Base-by-base conservation (phyloP, 2,113 vertebrate genomes). In the Leucoraja erinaceus region DNA sequence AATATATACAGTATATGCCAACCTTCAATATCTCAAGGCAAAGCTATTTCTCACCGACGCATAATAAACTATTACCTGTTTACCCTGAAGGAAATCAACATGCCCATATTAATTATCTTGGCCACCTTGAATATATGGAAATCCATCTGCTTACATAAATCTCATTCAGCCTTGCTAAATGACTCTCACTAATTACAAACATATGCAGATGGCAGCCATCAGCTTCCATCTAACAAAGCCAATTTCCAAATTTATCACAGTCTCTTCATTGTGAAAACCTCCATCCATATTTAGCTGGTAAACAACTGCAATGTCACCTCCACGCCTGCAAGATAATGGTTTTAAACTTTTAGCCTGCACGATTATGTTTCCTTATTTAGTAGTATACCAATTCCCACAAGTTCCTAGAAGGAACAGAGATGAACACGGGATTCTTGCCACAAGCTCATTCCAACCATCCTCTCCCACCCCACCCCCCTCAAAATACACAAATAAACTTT, bases 151-250 rank as follows among this genome's bases (percentile, higher is more conserved):
- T 72, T 28, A 74, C 47, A 91, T 20, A 74, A 33, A 91, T 91
- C 66, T 72, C 63, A 54, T 25, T 22, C 90, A 91, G 90, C 9
- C 38, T 33, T 72, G 90, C 33, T 12, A 91, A 91, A 91, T 47
- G 90, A 91, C 22, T 91, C 66, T 91, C 90, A 54, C 90, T 91
- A 72, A 91, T 91, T 91, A 33, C 90, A 54, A 72, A 28, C 66
- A 91, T 74, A 74, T 54, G 33, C 90, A 91, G 90, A 72, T 74
- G 90, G 31, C 33, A 54, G 66, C 38, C 33, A 47, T 91, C 20
- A 74, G 38, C 22, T 74, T 91, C 18, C 9, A 28, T 12, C 10
- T 14, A 38, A 91, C 18, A 38, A 12, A 31, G 90, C 90, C 63
- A 91, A 38, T 18, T 91, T 72, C 33, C 25, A 16, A 22, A 25